Evolutionary conservation across 2,888 invertebrate species (phyloP), one percentile per base, ranked within the genome.

Genomic region (Aleiodes alternator): DNA sequence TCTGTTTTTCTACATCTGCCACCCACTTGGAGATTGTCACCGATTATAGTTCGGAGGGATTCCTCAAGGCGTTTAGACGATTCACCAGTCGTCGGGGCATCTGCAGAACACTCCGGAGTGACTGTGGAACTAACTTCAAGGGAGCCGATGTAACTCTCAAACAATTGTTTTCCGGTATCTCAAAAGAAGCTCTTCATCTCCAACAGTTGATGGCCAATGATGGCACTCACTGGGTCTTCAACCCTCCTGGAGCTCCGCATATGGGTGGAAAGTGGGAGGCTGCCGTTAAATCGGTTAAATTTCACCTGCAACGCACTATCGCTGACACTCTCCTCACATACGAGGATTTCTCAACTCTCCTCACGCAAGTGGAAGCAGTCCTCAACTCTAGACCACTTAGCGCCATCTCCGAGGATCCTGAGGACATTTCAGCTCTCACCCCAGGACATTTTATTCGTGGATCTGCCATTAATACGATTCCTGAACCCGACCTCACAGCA

Each of bases 251-350:
- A 4, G 79, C 83, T 4, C 84, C 84, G 0, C 82, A 86, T 71
- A 80, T 82, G 59, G 86, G 83, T 4, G 85, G 86, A 0, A 72
- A 84, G 4, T 84, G 84, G 84, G 86, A 86, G 70, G 79, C 83
- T 0, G 82, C 80, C 0, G 81, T 85, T 0, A 82, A 84, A 59
- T 81, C 81, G 0, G 76, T 80, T 0, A 86, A 87, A 59, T 73
- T 70, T 51, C 83, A 84, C 55, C 64, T 85, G 0, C 53, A 75
- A 4, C 69, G 81, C 16, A 69, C 82, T 0, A 73, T 81, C 7
- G 80, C 81, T 0, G 79, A 80, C 68, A 11, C 34, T 4, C 1
- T 3, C 0, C 70, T 85, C 14, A 84, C 82, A 0, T 82, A 72
- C 38, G 84, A 86, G 64, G 83, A 86, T 53, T 76, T 84, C n/a